Percentiles rank a stretch among this genome's conserved stretches.
Evolutionary conservation across 2,113 vertebrate genomes (phyloP).

Genomic region (Petroica traversi): DNA sequence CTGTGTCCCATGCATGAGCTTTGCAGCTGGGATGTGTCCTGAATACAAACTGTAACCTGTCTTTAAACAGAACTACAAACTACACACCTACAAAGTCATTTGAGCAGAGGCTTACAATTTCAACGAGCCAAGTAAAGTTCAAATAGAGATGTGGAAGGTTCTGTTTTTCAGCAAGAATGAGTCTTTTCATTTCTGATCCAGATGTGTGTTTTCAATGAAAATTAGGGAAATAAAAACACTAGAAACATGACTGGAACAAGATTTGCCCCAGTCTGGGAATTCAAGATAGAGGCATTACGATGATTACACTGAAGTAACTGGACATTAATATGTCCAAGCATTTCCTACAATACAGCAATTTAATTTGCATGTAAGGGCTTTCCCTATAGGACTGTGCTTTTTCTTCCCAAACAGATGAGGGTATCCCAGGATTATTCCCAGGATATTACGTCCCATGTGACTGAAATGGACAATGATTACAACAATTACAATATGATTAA

Average conservation of each 20-base stretch:
- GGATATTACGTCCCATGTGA: not conserved
- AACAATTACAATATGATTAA: not conserved
- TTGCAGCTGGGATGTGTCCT: not conserved
- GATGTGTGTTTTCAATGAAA: not conserved
- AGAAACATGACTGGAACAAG: not conserved
- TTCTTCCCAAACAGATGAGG: not conserved
- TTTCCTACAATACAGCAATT: not conserved
- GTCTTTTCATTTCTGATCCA: not conserved
- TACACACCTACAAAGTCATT: no score
- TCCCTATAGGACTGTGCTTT: not conserved
- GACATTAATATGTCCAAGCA: not conserved
- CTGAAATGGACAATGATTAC: not conserved
- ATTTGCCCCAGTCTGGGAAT: not conserved
- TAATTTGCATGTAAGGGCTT: not conserved
- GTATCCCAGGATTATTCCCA: not conserved
- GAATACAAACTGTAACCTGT: accelerated
- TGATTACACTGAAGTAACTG: not conserved
- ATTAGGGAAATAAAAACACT: not conserved
- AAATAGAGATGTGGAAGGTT: not conserved
- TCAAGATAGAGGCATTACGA: not conserved
- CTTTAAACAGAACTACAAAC: not conserved
- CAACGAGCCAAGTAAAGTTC: not conserved
- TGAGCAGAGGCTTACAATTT: not conserved
- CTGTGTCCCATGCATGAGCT: not conserved
- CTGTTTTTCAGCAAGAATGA: not conserved